These are phyloP conservation scores for Grus americana DNA, from an alignment of 2,113 vertebrate genomes.

Conservation along the genomic window DNA sequence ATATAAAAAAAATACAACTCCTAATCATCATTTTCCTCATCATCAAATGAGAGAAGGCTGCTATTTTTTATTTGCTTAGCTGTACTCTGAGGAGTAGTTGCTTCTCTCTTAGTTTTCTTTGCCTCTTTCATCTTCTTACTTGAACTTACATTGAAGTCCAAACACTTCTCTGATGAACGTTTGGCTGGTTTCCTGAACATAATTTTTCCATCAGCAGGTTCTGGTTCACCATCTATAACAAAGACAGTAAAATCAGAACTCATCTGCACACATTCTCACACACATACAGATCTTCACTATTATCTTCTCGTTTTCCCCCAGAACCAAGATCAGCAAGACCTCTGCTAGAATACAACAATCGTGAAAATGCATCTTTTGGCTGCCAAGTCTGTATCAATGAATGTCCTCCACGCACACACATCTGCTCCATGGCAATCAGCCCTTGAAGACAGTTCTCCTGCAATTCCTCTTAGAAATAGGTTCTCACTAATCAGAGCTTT, in stretches of 20 bases:
- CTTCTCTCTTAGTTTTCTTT: slow-evolving; percentile 64
- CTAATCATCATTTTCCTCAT: slow-evolving; percentile 88
- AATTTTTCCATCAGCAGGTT: slow-evolving; percentile 88
- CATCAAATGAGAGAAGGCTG: slow-evolving; percentile 93
- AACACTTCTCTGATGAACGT: slow-evolving; percentile 83
- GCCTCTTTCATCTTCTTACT: slow-evolving; percentile 86
- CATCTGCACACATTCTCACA: background rate
- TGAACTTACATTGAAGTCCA: slow-evolving; percentile 89
- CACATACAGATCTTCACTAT: background rate
- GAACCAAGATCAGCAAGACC: background rate
- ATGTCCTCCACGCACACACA: background rate
- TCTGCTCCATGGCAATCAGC: background rate
- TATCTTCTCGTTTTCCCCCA: background rate
- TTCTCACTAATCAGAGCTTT: background rate
- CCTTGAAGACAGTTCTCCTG: background rate
- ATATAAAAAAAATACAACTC: background rate
- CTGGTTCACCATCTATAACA: slow-evolving; percentile 78
- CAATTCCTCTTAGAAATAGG: background rate
- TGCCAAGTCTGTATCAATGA: background rate
- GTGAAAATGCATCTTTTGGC: background rate
- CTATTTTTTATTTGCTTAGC: slow-evolving; percentile 90
- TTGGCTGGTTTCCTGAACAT: slow-evolving; percentile 93
- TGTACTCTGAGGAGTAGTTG: slow-evolving; percentile 64
- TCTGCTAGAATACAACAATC: background rate
- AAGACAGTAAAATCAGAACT: slow-evolving; percentile 16